Percentiles rank a stretch among this genome's conserved stretches.
phyloP scores from a whole-genome alignment of 2,113 vertebrate species.

The Chloropsis cyanopogon region DNA sequence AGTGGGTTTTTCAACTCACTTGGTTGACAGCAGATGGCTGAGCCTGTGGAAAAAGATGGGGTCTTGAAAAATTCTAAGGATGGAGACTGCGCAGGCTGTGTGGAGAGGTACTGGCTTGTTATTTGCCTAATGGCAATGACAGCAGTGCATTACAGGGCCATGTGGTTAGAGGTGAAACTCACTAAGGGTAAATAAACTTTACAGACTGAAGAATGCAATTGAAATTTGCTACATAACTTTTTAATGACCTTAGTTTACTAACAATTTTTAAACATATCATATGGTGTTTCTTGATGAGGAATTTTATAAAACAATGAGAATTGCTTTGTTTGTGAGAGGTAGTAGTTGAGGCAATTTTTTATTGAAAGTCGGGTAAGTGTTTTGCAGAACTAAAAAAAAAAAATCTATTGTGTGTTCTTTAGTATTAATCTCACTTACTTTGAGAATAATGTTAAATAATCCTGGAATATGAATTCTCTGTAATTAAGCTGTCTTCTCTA shows the following conservation, averaged over 20 bases:
- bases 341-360: not conserved
- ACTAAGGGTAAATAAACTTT: not conserved
- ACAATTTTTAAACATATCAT: not conserved
- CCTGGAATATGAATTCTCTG: not conserved
- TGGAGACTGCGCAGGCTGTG: not conserved
- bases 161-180: not conserved
- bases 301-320: not conserved
- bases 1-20: not conserved
- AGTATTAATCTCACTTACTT: not conserved
- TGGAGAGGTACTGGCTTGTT: not conserved
- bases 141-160: not conserved
- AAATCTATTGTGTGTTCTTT: not conserved
- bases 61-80: not conserved
- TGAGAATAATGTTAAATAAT: not conserved
- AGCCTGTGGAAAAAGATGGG: accelerated
- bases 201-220: not conserved
- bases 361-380: not conserved
- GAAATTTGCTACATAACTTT: not conserved
- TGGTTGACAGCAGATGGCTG: not conserved
- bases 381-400: not conserved
- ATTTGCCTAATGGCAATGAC: not conserved
- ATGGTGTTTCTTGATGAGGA: not conserved
- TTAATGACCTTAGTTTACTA: not conserved
- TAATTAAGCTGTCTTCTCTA: not conserved
- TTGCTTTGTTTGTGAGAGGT: not conserved